These are phyloP conservation scores for Aphis gossypii DNA, from an alignment of 1,140 invertebrate genomes.

Conservation along the genomic window DNA sequence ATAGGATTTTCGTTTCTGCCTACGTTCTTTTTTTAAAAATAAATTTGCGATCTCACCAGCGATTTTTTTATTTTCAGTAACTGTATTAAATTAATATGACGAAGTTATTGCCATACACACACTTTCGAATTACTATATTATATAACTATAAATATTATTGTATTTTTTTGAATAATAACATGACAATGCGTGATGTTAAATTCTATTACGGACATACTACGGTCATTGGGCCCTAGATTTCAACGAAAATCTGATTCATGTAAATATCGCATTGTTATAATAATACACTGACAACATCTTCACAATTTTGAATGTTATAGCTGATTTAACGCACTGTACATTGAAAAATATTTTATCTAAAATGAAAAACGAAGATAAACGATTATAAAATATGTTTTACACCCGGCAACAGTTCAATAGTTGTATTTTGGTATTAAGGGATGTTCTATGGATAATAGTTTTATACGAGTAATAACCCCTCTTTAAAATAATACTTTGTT, in stretches of 20 bases:
- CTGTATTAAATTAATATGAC: background rate
- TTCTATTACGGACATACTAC: background rate
- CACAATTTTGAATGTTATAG: background rate
- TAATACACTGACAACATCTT: background rate
- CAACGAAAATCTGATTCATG: background rate
- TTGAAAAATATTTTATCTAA: background rate
- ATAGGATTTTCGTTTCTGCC: background rate
- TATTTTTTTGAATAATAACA: background rate
- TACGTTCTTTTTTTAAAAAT: conserved; percentile 6
- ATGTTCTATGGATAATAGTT: conserved; percentile 18
- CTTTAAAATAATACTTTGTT: conserved; percentile 27
- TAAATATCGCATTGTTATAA: background rate
- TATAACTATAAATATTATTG: background rate
- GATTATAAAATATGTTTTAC: background rate
- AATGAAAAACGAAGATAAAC: conserved; percentile 6
- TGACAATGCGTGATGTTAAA: background rate
- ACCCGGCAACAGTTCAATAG: background rate
- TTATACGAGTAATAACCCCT: background rate
- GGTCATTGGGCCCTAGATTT: background rate
- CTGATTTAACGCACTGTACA: background rate
- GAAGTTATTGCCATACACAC: background rate
- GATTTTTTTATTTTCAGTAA: background rate
- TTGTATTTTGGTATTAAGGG: background rate
- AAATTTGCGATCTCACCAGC: background rate
- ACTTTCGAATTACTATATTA: background rate